phyloP scores from a whole-genome alignment of 2,113 vertebrate species.

The rat (Rattus norvegicus) region DNA sequence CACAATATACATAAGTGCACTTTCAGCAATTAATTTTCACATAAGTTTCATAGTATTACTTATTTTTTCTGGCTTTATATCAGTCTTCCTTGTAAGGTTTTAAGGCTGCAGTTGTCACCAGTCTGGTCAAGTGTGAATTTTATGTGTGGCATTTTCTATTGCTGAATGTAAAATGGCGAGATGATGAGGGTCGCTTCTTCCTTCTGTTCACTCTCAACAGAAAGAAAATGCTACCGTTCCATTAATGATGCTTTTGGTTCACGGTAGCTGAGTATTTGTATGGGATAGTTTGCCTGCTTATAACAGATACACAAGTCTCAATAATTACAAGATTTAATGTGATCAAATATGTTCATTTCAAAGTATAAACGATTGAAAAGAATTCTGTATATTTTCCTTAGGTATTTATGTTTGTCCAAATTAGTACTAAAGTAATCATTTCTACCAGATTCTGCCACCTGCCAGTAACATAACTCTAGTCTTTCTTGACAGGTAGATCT shows the following conservation, averaged over 20 bases:
- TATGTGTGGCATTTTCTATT: slow-evolving; percentile 61
- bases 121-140: slow-evolving; percentile 72
- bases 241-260: neutral
- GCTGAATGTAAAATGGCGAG: slow-evolving; percentile 41
- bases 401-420: neutral
- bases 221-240: slow-evolving; percentile 37
- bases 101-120: slow-evolving; percentile 52
- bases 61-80: neutral
- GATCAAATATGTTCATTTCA: neutral
- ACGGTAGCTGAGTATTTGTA: slow-evolving; percentile 12
- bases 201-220: slow-evolving; percentile 59
- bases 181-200: slow-evolving; percentile 64
- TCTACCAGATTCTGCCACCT: neutral
- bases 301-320: neutral
- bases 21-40: neutral
- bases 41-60: neutral
- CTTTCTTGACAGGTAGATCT: neutral
- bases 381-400: neutral
- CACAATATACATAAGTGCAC: neutral
- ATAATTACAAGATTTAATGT: neutral
- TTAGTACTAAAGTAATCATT: neutral
- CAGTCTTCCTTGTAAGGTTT: neutral
- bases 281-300: neutral
- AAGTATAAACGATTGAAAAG: neutral
- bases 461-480: neutral